Evolutionary conservation across 2,888 invertebrate species (phyloP).

Genomic region (Drosophila stalkeri): DNA sequence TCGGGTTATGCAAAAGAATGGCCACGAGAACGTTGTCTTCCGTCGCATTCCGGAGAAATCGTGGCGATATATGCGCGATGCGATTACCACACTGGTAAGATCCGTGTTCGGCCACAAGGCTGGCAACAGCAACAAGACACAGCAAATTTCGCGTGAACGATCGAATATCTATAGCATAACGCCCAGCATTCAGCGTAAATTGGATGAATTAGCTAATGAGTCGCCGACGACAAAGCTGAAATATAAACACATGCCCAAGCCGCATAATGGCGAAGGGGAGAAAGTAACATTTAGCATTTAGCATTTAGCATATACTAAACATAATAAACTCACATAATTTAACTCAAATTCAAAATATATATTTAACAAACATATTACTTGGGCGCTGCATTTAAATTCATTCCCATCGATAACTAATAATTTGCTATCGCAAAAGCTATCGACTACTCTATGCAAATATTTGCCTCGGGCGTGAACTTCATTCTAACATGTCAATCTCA

Average conservation of each 20-base stretch:
- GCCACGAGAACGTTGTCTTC: slow-evolving; percentile 82
- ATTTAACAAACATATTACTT: slow-evolving; percentile 37
- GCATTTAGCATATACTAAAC: slow-evolving; percentile 34
- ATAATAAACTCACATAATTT: slow-evolving; percentile 52
- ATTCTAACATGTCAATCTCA: background rate
- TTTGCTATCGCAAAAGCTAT: background rate
- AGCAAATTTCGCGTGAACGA: slow-evolving; percentile 37
- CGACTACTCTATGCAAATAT: background rate
- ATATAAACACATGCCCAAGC: slow-evolving; percentile 16
- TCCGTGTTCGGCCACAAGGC: slow-evolving; percentile 59
- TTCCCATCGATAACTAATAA: slow-evolving; percentile 9
- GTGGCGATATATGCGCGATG: slow-evolving; percentile 91
- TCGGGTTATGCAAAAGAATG: slow-evolving; percentile 84
- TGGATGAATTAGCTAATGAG: slow-evolving; percentile 72
- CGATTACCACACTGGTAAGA: slow-evolving; percentile 95
- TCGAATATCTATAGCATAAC: slow-evolving; percentile 74
- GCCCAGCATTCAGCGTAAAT: slow-evolving; percentile 73
- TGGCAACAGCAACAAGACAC: slow-evolving; percentile 17
- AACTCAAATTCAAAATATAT: slow-evolving; percentile 30
- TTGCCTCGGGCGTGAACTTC: background rate
- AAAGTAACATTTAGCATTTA: slow-evolving; percentile 56
- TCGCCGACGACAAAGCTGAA: slow-evolving; percentile 51
- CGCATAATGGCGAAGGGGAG: slow-evolving; percentile 30
- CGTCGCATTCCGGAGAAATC: slow-evolving; percentile 87
- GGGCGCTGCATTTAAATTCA: slow-evolving; percentile 26